These are phyloP conservation scores for Sipha maydis DNA, from an alignment of 2,888 invertebrate genomes.

Conservation along the genomic window DNA sequence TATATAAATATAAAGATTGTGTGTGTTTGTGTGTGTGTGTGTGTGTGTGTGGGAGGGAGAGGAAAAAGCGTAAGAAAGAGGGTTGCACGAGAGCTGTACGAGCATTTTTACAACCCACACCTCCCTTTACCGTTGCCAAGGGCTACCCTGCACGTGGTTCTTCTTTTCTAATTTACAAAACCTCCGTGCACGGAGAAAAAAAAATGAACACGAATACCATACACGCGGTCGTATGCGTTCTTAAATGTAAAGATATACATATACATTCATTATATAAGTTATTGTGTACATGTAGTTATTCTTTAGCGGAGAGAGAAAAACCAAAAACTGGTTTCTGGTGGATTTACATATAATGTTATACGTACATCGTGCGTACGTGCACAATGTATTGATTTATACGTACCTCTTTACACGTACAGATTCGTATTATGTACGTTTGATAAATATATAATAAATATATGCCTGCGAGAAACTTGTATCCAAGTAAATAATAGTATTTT, in stretches of 20 bases:
- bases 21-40: too few species aligned
- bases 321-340: background rate
- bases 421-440: background rate
- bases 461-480: too few species aligned
- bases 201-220: background rate
- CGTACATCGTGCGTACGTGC: too few species aligned
- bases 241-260: background rate
- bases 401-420: background rate
- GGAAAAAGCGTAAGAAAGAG: too few species aligned
- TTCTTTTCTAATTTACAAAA: constrained; percentile 34
- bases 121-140: constrained; percentile 37
- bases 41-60: too few species aligned
- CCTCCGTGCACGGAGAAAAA: background rate
- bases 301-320: background rate
- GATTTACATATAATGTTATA: constrained; percentile 26
- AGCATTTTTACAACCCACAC: constrained; percentile 1
- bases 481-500: too few species aligned
- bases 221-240: background rate
- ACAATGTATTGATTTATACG: background rate
- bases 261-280: background rate
- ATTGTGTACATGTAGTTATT: background rate
- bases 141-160: constrained; percentile 16
- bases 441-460: background rate
- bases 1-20: background rate
- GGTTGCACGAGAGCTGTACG: too few species aligned